Evolutionary conservation across 2,888 invertebrate species (phyloP), one percentile per base, ranked within the genome.

Genomic region (Diploptera punctata): DNA sequence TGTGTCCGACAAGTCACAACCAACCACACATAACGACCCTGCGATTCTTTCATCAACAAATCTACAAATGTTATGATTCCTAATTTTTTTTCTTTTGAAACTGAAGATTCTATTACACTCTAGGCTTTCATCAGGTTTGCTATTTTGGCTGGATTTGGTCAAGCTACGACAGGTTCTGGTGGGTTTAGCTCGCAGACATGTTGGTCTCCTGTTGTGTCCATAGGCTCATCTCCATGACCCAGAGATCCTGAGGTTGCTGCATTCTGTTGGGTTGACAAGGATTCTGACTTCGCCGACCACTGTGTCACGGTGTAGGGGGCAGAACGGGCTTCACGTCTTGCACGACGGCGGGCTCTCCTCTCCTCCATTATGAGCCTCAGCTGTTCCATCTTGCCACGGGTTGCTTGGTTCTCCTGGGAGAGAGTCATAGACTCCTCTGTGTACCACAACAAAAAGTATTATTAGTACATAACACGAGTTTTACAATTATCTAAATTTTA

Each of bases 351-450:
- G 47, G 85, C 92, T 76, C 95, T 91, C 79, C 94, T 89, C 82
- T 97, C 94, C 78, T 95, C 95, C 94, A 97, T 93, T 72, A 96
- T 94, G 77, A 94, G 87, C 77, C 95, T 90, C 69, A 97, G 85
- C 76, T 94, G 93, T 80, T 95, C 93, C 82, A 97, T 88, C 83
- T 97, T 97, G 77, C 93, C 92, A 79, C 93, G 91, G 7, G 93
- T 92, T 78, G 92, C 92, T 77, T 89, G 88, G 81, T 93, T 93
- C 76, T 93, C 92, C 80, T 89, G 83, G 65, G 90, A 90, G 71
- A 89, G 82, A 10, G 86, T 84, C 73, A 83, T 83, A 7, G 81
- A 81, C 78, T 74, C 75, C 47, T 74, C 75, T 75, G 72, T 16
- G 24, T n/a, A 13, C 33, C 65, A 18, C 33, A 18, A n/a, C 24